Percentiles rank a stretch among this genome's conserved stretches.
Evolutionary conservation across 2,113 vertebrate genomes (phyloP).

Genomic region (Mustela nigripes): DNA sequence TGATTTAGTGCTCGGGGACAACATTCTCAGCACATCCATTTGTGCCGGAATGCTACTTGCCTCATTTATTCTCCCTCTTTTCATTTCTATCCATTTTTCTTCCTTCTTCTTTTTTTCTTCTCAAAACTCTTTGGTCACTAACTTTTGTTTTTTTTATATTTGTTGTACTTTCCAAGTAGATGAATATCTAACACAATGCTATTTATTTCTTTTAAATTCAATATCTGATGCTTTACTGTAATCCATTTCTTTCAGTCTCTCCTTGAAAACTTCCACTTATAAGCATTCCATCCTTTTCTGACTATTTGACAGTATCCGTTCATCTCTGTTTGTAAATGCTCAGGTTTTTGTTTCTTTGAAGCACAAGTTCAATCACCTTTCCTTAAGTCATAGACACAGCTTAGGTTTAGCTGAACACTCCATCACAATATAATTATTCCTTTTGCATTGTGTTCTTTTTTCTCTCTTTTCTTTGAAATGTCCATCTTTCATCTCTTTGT

Average conservation of each 20-base stretch:
- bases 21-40: not conserved
- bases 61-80: not conserved
- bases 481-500: not conserved
- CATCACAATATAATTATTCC: not conserved
- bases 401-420: not conserved
- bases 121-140: not conserved
- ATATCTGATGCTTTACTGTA: not conserved
- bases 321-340: not conserved
- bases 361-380: not conserved
- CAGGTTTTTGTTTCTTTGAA: not conserved
- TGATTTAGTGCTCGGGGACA: not conserved
- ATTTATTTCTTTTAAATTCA: not conserved
- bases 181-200: not conserved
- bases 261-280: not conserved
- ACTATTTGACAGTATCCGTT: not conserved
- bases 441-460: not conserved
- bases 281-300: not conserved
- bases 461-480: not conserved
- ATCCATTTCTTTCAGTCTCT: not conserved
- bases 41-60: not conserved
- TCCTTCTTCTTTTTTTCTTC: not conserved
- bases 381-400: not conserved
- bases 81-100: not conserved
- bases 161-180: not conserved
- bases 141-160: not conserved